phyloP scores from a whole-genome alignment of 2,888 invertebrate genomes.

The Helleia helle region DNA sequence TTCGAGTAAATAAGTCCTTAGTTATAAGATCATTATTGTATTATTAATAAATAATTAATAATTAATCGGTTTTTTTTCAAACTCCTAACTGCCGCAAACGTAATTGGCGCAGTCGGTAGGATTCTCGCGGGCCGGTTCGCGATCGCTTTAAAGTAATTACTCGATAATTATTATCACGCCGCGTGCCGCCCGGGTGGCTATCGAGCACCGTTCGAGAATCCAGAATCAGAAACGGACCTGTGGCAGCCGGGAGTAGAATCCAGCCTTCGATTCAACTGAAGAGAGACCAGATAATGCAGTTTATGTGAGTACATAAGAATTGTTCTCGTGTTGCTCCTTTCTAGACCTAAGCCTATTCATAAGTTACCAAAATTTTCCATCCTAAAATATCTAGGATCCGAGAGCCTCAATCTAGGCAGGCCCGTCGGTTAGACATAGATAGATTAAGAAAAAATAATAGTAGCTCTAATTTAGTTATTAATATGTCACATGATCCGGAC shows the following conservation, averaged over 20 bases:
- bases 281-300: conserved; percentile 8
- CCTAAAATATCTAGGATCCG: neutral
- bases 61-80: neutral
- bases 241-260: conserved; percentile 1
- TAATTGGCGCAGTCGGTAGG: conserved; percentile 3
- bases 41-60: neutral
- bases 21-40: neutral
- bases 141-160: neutral
- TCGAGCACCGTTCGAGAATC: neutral
- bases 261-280: conserved; percentile 3
- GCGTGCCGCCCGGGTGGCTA: conserved; percentile 1
- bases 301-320: conserved; percentile 6
- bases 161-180: neutral
- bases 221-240: conserved; percentile 2
- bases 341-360: conserved; percentile 6
- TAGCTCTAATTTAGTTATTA: neutral
- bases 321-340: conserved; percentile 5
- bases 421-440: neutral
- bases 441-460: neutral
- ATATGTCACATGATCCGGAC: conserved; percentile 5
- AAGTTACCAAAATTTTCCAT: neutral
- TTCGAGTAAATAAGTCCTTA: neutral
- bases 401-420: conserved; percentile 7
- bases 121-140: conserved; percentile 1
- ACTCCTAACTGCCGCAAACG: neutral